Base-by-base conservation (phyloP, 2,888 invertebrate species). In the Apodemia duryi region DNA sequence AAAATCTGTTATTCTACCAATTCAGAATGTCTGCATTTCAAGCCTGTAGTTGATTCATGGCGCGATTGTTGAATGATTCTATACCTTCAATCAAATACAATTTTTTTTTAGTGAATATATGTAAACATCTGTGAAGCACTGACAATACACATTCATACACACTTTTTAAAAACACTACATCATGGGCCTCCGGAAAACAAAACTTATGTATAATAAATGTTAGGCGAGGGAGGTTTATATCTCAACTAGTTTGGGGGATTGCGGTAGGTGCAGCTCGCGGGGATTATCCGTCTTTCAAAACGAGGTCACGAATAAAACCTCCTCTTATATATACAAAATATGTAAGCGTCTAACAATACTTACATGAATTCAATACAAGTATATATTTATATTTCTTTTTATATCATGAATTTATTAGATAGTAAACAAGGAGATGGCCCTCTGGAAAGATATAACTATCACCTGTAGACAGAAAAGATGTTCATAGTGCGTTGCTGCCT, bases 221-320 rank as follows among this genome's bases (percentile, higher is more conserved):
- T 49, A 49, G 13, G n/a, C 4, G 43, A 11, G 43, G 43, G 43
- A 13, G 46, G 46, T n/a, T 49, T 49, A 6, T 49, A 49, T 6
- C 46, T 49, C 46, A 49, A 49, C 46, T 49, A 54, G 54, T 54
- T 54, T 28, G 28, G n/a, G 29, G 11, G 54, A 54, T 29, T 54
- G 7, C 54, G 28, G 21, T 29, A 3, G 2, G 52, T 29, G 11
- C n/a, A 29, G 54, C 54, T 54, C 29, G 54, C 54, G 54, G 29
- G 54, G 54, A 54, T 54, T 29, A 54, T 54, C 29, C 54, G 28
- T 11, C 54, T 54, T 29, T 28, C 29, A 29, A 11, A 52, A 54
- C 29, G 54, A 54, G 54, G 54, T 54, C 54, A 54, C 54, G 54
- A 54, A 54, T 29, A 11, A 28, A 54, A 29, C 11, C 10, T 10